Percentiles rank a stretch among this genome's conserved stretches.
These are phyloP conservation scores for Drosophila pseudoobscura DNA, from an alignment of 1,140 invertebrate genomes.

Conservation along the genomic window DNA sequence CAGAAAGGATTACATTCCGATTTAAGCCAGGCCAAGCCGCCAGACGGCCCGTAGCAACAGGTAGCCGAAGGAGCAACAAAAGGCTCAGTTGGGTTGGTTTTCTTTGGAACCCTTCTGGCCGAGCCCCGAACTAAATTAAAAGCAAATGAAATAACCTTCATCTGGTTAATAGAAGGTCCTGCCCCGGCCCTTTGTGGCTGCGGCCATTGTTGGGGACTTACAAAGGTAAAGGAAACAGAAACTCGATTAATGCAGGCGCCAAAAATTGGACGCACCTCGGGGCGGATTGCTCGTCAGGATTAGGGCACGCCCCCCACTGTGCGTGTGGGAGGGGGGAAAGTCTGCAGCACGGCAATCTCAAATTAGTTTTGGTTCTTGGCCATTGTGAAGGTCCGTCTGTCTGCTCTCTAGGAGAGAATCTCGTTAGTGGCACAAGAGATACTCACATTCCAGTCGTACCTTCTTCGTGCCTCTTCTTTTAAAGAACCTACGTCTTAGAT, in stretches of 20 bases:
- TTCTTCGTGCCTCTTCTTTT: too few species aligned
- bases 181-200: conserved; percentile 48
- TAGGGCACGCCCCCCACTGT: conserved; percentile 39
- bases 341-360: conserved; percentile 47
- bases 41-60: conserved; percentile 54
- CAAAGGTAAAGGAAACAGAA: conserved; percentile 37
- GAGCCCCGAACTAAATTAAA: conserved; percentile 63
- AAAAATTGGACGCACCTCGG: conserved; percentile 37
- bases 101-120: background rate
- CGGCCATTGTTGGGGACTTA: conserved; percentile 44
- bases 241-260: conserved; percentile 50
- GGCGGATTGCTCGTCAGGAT: conserved; percentile 30
- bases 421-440: too few species aligned
- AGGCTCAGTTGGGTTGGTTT: conserved; percentile 22
- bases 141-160: conserved; percentile 77
- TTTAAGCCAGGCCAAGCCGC: conserved; percentile 23
- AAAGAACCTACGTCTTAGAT: too few species aligned
- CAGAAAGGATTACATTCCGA: conserved; percentile 64
- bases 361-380: conserved; percentile 38
- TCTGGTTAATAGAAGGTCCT: conserved; percentile 58
- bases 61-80: conserved; percentile 50
- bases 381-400: too few species aligned
- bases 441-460: too few species aligned
- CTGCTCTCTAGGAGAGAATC: conserved; percentile 8
- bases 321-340: background rate